These are phyloP conservation scores for Sebastes matsubarae DNA, from an alignment of 2,797 vertebrate genomes.

Conservation along the genomic window DNA sequence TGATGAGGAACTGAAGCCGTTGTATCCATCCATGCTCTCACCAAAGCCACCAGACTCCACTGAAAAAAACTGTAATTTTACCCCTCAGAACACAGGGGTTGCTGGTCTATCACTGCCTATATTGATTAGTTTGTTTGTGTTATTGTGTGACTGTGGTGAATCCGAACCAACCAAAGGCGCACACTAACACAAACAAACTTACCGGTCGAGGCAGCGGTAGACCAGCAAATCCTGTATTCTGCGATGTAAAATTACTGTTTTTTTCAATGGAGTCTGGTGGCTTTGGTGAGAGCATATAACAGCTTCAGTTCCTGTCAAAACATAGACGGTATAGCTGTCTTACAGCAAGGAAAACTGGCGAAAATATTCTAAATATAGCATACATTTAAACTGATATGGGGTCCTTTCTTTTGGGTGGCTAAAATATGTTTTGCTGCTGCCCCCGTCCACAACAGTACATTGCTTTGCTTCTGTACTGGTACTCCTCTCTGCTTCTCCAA, in stretches of 20 bases:
- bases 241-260: background rate
- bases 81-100: background rate
- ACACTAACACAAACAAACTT: too few species aligned
- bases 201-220: background rate
- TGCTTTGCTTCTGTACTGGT: too few species aligned
- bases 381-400: background rate
- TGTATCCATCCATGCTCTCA: background rate
- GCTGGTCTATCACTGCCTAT: background rate
- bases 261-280: background rate
- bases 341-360: background rate
- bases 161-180: background rate
- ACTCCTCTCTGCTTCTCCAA: too few species aligned
- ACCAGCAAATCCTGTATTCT: background rate
- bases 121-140: background rate
- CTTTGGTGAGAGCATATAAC: background rate
- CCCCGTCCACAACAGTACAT: too few species aligned
- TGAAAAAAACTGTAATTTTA: background rate
- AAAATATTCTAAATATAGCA: background rate
- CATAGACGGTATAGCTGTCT: background rate
- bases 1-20: background rate
- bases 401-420: background rate
- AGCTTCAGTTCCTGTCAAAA: background rate
- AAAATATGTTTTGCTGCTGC: background rate
- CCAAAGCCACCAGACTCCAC: background rate
- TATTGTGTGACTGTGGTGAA: background rate